These are phyloP conservation scores for Strigamia transsilvanica DNA, from an alignment of 2,888 invertebrate species.

Conservation along the genomic window DNA sequence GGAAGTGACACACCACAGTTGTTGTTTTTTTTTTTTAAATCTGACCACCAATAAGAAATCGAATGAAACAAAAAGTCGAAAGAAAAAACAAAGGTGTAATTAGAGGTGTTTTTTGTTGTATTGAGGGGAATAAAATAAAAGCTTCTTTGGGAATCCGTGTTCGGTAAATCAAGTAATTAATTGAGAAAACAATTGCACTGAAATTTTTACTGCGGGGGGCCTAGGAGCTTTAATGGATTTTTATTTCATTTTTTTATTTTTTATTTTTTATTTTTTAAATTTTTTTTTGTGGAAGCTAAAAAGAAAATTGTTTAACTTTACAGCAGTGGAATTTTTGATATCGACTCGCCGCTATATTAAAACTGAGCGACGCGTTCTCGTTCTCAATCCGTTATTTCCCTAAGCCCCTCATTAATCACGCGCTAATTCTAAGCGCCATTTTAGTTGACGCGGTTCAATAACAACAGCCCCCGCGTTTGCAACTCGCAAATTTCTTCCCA, in stretches of 20 bases:
- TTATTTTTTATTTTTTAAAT: not conserved
- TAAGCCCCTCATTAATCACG: slow-evolving; percentile 42
- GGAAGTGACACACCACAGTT: too few relatives aligned
- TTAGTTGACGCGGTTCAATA: slow-evolving; percentile 24
- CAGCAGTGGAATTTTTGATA: not conserved
- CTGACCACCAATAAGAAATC: too few relatives aligned
- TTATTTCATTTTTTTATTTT: not conserved
- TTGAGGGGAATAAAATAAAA: too few relatives aligned
- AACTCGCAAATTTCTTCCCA: not conserved
- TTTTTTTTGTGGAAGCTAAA: not conserved
- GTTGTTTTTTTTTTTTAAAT: too few relatives aligned
- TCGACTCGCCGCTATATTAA: slow-evolving; percentile 29
- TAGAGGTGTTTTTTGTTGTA: too few relatives aligned
- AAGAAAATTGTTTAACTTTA: not conserved
- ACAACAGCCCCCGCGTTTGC: not conserved
- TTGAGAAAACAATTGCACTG: too few relatives aligned
- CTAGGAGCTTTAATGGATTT: not conserved
- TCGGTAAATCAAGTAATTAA: too few relatives aligned
- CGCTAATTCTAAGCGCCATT: slow-evolving; percentile 42
- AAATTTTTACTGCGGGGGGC: too few relatives aligned
- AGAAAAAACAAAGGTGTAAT: too few relatives aligned
- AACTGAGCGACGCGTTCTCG: slow-evolving; percentile 20
- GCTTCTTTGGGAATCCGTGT: too few relatives aligned
- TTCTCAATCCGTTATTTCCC: slow-evolving; percentile 39
- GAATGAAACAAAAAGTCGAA: too few relatives aligned